A percentile compares a stretch with the other conserved stretches of the same genome.
Conservation (phyloP, 2,113 vertebrate genomes). For the Phyllostomus discolor region DNA sequence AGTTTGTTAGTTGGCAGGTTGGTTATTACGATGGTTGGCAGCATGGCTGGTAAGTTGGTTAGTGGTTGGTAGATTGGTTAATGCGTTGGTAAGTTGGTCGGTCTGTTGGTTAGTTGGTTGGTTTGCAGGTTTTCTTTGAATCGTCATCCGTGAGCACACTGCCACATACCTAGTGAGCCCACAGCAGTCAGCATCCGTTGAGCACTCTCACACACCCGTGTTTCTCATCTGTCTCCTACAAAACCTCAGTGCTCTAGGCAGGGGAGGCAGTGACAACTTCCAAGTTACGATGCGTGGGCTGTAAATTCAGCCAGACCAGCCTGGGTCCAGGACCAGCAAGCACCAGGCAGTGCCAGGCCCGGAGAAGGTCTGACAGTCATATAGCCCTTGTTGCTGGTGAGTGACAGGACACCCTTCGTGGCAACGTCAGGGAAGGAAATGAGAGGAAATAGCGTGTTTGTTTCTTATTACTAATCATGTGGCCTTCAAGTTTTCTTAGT, state of each 20-base stretch:
- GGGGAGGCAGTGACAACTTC: background rate
- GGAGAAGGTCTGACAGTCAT: background rate
- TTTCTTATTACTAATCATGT: constrained; percentile 21
- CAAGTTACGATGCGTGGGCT: background rate
- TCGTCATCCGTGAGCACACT: background rate
- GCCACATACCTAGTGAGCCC: accelerated
- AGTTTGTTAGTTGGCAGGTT: background rate
- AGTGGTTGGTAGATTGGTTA: background rate
- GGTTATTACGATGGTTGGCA: background rate
- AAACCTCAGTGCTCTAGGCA: background rate
- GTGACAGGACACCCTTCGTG: background rate
- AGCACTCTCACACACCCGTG: background rate
- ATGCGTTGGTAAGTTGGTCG: too few species aligned
- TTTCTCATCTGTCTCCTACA: background rate
- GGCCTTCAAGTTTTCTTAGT: constrained; percentile 61
- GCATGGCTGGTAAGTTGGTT: too few species aligned
- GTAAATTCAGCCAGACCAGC: background rate
- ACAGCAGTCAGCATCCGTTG: accelerated
- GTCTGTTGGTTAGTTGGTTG: background rate
- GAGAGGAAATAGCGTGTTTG: constrained; percentile 41
- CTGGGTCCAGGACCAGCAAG: background rate
- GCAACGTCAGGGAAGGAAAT: background rate
- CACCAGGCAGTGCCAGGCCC: background rate
- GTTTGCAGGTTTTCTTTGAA: background rate
- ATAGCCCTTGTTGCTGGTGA: background rate